A percentile compares a stretch with the other conserved stretches of the same genome.
Evolutionary conservation across 2,113 vertebrate species (phyloP).

Genomic region (Centropus bengalensis): DNA sequence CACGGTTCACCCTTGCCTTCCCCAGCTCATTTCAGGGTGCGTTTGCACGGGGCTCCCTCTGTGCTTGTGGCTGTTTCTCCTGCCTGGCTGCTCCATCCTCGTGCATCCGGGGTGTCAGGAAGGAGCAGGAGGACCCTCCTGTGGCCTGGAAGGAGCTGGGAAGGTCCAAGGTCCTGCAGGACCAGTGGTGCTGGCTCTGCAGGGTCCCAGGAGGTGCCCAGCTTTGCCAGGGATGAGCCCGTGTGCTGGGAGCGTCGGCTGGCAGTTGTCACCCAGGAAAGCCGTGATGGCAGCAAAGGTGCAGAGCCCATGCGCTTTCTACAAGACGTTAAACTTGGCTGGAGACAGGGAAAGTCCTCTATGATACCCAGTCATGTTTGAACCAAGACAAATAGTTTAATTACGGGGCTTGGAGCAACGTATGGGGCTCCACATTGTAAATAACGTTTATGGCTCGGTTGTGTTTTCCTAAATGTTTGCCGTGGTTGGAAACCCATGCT

Average conservation of each 20-base stretch:
- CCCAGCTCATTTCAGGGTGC: accelerated
- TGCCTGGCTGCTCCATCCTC: neutral
- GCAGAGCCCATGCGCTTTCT: neutral
- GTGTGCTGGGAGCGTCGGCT: neutral
- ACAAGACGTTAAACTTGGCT: neutral
- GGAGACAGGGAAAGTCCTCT: neutral
- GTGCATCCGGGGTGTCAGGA: neutral
- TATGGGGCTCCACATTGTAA: neutral
- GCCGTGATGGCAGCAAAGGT: accelerated
- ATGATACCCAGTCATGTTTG: neutral
- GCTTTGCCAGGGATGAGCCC: neutral
- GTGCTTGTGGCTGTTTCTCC: neutral
- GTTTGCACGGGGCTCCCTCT: accelerated
- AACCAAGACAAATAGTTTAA: neutral
- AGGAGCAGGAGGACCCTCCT: neutral
- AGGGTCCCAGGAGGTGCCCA: accelerated
- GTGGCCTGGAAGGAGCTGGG: neutral
- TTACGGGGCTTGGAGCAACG: neutral
- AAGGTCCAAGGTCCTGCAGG: neutral
- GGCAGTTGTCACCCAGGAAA: neutral
- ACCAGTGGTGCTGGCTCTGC: no score
- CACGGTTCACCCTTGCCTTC: neutral
- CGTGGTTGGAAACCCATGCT: neutral
- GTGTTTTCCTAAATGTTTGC: neutral
- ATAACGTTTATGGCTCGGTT: neutral